Conservation (phyloP, 1,140 invertebrate genomes). For the Saccostrea cuccullata region DNA sequence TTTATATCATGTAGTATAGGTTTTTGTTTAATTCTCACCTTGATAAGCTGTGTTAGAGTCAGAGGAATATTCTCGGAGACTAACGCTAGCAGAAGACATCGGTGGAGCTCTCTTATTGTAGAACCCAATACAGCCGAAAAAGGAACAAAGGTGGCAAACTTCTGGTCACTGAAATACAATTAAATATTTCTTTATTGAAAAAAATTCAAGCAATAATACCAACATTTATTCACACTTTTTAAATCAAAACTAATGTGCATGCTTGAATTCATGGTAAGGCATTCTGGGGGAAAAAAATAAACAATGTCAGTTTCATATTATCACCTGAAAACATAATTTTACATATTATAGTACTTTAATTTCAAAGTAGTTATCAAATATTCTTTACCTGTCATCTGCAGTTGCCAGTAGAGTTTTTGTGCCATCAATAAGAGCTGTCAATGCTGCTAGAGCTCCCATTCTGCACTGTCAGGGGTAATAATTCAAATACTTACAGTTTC, state of each 20-base stretch:
- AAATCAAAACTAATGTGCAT: too few species aligned
- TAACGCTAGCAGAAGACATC: slow-evolving; percentile 83
- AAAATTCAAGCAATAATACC: background rate
- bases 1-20: too few species aligned
- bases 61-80: slow-evolving; percentile 84
- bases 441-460: slow-evolving; percentile 81
- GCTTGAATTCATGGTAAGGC: too few species aligned
- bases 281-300: too few species aligned
- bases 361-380: background rate
- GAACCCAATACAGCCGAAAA: slow-evolving; percentile 88
- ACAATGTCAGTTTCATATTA: too few species aligned
- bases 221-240: background rate
- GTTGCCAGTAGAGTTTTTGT: slow-evolving; percentile 84
- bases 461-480: slow-evolving; percentile 77
- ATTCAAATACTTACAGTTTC: background rate
- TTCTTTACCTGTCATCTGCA: slow-evolving; percentile 81
- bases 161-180: slow-evolving; percentile 71
- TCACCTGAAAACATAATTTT: too few species aligned
- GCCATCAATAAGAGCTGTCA: slow-evolving; percentile 83
- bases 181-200: background rate
- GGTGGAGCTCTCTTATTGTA: slow-evolving; percentile 87
- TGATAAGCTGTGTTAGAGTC: slow-evolving; percentile 77
- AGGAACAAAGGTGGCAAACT: slow-evolving; percentile 84
- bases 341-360: too few species aligned
- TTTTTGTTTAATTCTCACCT: slow-evolving; percentile 66